Evolutionary conservation across 2,888 invertebrate genomes (phyloP).

Genomic region (Malacosoma neustria): DNA sequence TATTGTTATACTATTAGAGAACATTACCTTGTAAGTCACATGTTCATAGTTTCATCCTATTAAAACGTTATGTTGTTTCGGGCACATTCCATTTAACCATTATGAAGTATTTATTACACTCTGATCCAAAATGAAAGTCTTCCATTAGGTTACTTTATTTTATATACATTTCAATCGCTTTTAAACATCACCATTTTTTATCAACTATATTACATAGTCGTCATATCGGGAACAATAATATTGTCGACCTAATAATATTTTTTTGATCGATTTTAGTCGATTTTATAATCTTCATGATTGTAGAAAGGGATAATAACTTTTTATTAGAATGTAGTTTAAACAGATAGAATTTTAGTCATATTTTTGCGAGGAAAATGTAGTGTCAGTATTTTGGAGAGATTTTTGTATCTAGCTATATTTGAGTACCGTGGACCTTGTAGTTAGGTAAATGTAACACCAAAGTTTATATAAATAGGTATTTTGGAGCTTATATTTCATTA

Average conservation of each 20-base stretch:
- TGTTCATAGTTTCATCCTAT: constrained; percentile 43
- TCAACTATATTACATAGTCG: constrained; percentile 24
- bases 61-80: not conserved
- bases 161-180: constrained; percentile 21
- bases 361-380: constrained; percentile 59
- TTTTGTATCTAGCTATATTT: constrained; percentile 49
- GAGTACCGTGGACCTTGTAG: constrained; percentile 56
- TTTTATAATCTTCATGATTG: constrained; percentile 24
- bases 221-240: constrained; percentile 55
- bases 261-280: constrained; percentile 40
- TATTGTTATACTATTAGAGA: not conserved
- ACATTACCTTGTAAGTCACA: constrained; percentile 21
- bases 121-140: constrained; percentile 56
- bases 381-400: constrained; percentile 64
- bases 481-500: constrained; percentile 50
- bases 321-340: constrained; percentile 41
- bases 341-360: constrained; percentile 54
- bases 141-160: constrained; percentile 63
- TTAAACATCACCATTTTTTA: constrained; percentile 17
- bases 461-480: constrained; percentile 47
- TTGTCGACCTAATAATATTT: constrained; percentile 50
- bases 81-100: constrained; percentile 43
- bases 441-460: constrained; percentile 63
- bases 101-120: constrained; percentile 25
- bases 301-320: constrained; percentile 27